phyloP scores from a whole-genome alignment of 2,888 invertebrate genomes.

The Megamerina dolium region DNA sequence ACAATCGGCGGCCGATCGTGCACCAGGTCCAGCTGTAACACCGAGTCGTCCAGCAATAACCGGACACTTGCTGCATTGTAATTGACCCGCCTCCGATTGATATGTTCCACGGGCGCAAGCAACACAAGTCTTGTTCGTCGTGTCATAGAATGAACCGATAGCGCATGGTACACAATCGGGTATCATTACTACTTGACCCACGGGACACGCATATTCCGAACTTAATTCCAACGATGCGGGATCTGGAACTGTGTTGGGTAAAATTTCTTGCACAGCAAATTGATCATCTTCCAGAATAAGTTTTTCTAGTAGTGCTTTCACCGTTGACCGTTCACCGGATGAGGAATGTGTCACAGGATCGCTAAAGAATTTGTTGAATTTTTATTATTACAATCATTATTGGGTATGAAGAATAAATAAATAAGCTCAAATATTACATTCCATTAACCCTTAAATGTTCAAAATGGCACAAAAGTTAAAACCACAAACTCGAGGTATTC shows the following conservation, averaged over 20 bases:
- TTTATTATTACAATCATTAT: neutral
- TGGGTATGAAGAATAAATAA: neutral
- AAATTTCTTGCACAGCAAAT: conserved; percentile 85
- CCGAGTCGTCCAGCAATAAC: conserved; percentile 83
- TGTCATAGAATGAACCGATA: conserved; percentile 80
- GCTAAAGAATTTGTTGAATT: conserved; percentile 50
- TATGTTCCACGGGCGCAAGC: conserved; percentile 85
- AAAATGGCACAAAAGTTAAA: too few relatives aligned
- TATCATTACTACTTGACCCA: conserved; percentile 89
- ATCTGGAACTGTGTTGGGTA: conserved; percentile 92
- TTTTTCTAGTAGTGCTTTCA: conserved; percentile 78
- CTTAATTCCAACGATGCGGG: conserved; percentile 80
- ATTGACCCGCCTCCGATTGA: conserved; percentile 87
- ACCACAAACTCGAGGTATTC: too few relatives aligned
- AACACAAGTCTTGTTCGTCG: conserved; percentile 68
- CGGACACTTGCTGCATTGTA: conserved; percentile 85
- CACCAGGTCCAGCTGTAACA: conserved; percentile 80
- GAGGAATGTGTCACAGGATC: conserved; percentile 85
- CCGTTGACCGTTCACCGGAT: conserved; percentile 79
- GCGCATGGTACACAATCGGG: conserved; percentile 93
- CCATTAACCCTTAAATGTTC: too few relatives aligned
- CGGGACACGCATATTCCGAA: conserved; percentile 88
- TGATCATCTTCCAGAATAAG: conserved; percentile 90
- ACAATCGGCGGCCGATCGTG: conserved; percentile 81
- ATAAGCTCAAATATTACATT: too few relatives aligned